Evolutionary conservation across 2,113 vertebrate genomes (phyloP).

Genomic region (Chaenocephalus aceratus): DNA sequence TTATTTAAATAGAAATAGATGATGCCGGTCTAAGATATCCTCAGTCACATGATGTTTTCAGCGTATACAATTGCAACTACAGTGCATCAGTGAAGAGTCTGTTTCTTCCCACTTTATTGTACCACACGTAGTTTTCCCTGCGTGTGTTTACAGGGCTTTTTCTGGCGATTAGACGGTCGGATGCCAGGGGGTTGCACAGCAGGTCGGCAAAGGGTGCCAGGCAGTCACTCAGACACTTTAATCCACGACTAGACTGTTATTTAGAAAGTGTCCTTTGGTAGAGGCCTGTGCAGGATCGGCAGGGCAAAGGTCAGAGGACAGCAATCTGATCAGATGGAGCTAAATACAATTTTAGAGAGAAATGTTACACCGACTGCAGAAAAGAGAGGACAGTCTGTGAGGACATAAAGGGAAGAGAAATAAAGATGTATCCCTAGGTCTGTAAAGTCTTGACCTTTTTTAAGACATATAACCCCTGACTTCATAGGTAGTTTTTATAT

Average conservation of each 20-base stretch:
- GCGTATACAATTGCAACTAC: background rate
- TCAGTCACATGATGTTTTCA: background rate
- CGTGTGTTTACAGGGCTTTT: constrained; percentile 32
- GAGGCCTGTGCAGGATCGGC: constrained; percentile 48
- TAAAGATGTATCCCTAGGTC: constrained; percentile 17
- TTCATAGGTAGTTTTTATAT: constrained; percentile 52
- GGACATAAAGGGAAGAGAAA: constrained; percentile 26
- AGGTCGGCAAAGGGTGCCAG: constrained; percentile 67
- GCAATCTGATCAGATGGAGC: constrained; percentile 20
- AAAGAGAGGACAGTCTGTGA: constrained; percentile 16
- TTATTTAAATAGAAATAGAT: constrained; percentile 5
- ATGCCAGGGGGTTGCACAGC: constrained; percentile 70
- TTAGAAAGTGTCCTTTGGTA: constrained; percentile 80
- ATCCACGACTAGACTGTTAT: constrained; percentile 82
- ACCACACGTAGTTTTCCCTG: constrained; percentile 21
- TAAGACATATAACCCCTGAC: constrained; percentile 35
- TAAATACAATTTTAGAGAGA: constrained; percentile 11
- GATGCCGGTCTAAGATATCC: constrained; percentile 10
- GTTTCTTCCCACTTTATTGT: background rate
- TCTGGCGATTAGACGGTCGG: constrained; percentile 39
- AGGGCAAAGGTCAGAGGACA: constrained; percentile 67
- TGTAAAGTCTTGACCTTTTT: constrained; percentile 34
- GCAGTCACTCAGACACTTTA: constrained; percentile 78
- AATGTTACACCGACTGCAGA: constrained; percentile 6
- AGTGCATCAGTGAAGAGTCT: constrained; percentile 6